These are phyloP conservation scores for Gavia stellata DNA, from an alignment of 2,113 vertebrate genomes.

Conservation along the genomic window DNA sequence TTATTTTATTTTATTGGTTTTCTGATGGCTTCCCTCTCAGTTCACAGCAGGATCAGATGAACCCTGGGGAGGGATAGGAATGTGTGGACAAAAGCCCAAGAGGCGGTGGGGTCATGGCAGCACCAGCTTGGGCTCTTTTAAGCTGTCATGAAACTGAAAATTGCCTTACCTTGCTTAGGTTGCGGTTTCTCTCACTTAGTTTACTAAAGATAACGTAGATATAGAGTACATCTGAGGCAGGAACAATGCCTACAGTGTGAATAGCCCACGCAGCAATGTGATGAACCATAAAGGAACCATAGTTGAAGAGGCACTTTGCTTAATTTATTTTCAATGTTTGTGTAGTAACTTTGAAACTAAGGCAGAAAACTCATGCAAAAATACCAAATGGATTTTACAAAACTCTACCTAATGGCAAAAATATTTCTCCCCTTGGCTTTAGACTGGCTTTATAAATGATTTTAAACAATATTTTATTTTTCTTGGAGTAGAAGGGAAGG, in stretches of 20 bases:
- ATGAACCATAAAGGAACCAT: neutral
- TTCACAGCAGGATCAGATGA: slow-evolving; percentile 4
- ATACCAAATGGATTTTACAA: neutral
- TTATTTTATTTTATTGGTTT: neutral
- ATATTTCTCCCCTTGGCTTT: neutral
- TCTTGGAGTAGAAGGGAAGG: neutral
- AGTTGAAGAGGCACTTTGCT: neutral
- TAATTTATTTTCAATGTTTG: neutral
- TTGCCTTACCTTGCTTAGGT: neutral
- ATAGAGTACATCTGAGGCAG: neutral
- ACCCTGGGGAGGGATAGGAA: neutral
- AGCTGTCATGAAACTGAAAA: neutral
- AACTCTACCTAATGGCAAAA: neutral
- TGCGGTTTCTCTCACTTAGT: neutral
- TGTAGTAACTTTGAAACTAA: neutral
- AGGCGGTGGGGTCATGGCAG: neutral
- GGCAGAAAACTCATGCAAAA: neutral
- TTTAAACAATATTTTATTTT: neutral
- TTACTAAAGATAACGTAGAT: neutral
- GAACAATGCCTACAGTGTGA: neutral
- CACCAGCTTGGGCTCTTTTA: neutral
- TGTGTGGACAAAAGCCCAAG: neutral
- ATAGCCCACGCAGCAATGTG: neutral
- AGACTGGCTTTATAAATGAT: neutral
- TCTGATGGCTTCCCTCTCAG: neutral